Conservation (phyloP, 2,797 vertebrate species). For the Clangula hyemalis region DNA sequence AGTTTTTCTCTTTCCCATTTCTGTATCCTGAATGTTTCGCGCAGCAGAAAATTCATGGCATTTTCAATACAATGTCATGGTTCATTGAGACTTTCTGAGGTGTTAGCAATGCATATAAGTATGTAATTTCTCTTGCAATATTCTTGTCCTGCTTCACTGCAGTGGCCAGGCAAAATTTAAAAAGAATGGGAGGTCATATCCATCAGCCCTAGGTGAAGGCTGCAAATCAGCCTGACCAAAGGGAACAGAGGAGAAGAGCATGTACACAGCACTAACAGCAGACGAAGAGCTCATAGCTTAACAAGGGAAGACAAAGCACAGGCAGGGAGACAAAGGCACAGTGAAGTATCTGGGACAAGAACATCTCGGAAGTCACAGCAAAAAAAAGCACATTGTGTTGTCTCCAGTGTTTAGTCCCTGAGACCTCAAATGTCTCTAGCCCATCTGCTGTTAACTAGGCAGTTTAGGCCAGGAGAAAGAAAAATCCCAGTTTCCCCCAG, state of each 20-base stretch:
- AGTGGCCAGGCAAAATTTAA: not conserved
- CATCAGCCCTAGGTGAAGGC: not conserved
- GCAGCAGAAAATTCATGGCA: not conserved
- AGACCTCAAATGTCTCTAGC: not conserved
- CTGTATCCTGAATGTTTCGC: not conserved
- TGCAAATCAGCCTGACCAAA: not conserved
- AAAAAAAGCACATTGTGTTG: not conserved
- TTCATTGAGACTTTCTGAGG: not conserved
- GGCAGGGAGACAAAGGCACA: not conserved
- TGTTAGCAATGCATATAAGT: not conserved
- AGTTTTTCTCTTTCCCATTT: not conserved
- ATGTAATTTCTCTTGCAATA: not conserved
- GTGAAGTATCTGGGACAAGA: not conserved
- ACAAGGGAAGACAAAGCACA: not conserved
- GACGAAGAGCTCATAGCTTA: not conserved
- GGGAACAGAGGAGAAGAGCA: not conserved
- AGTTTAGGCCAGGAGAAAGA: not conserved
- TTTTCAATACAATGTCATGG: not conserved
- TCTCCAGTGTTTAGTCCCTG: not conserved
- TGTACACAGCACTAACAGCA: not conserved
- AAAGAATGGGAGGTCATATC: not conserved
- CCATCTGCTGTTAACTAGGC: not conserved
- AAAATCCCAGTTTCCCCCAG: not conserved
- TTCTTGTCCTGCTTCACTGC: not conserved
- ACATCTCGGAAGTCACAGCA: not conserved